These are phyloP conservation scores for Trogon surrucura DNA, from an alignment of 2,113 vertebrate genomes.

Conservation along the genomic window DNA sequence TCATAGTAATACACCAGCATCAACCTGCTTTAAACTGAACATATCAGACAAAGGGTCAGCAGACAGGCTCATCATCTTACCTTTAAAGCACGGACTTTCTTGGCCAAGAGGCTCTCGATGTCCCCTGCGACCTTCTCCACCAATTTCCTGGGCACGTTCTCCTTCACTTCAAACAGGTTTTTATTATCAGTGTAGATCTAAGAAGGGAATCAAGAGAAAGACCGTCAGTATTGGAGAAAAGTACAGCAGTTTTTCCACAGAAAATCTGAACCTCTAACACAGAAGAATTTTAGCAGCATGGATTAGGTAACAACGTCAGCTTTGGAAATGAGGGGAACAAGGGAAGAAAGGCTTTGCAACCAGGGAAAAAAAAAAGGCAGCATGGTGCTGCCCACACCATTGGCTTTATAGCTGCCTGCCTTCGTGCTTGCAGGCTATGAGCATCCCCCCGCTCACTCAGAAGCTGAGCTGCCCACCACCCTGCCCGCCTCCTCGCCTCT, in stretches of 20 bases:
- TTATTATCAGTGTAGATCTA: slow-evolving; percentile 97
- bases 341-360: background rate
- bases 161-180: slow-evolving; percentile 94
- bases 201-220: slow-evolving; percentile 56
- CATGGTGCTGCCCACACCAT: background rate
- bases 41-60: background rate
- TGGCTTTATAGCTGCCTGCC: background rate
- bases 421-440: background rate
- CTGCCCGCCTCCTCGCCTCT: background rate
- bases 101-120: slow-evolving; percentile 93
- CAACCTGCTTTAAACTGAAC: background rate
- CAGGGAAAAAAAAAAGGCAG: background rate
- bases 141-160: slow-evolving; percentile 91
- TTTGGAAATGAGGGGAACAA: background rate
- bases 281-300: background rate
- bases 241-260: background rate
- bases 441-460: background rate
- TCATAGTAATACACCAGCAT: background rate
- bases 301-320: background rate
- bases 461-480: background rate
- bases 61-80: slow-evolving; percentile 74
- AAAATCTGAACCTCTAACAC: background rate
- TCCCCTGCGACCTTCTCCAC: slow-evolving; percentile 94
- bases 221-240: background rate
- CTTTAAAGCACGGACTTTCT: slow-evolving; percentile 96